Base-by-base conservation (phyloP, 2,888 invertebrate species). In the Ichneumoninae sp. region DNA sequence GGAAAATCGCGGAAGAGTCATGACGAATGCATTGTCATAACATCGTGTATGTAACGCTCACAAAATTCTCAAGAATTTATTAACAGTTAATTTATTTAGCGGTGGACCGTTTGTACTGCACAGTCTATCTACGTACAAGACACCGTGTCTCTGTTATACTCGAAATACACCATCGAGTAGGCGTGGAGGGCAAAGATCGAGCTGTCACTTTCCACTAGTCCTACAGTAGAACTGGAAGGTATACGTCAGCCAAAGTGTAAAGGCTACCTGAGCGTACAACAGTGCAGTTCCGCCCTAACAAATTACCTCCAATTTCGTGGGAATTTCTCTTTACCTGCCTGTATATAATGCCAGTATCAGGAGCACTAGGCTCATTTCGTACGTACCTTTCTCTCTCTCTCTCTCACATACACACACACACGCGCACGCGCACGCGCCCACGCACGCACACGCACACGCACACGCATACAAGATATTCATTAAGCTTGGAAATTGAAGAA, bases 251-350 rank as follows among this genome's bases (percentile, higher is more conserved):
- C 66, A 79, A 80, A 62, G 72, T 82, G 78, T 70, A 78, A 81
- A 83, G 82, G 81, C 88, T 89, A 89, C 89, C 88, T 44, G 30
- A 19, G 44, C 16, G 50, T 65, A 54, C 57, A 69, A 62, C 44
- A 54, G 77, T 22, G 26, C 30, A 62, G 62, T 54, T 50, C 44
- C 74, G 47, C 19, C 78, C 88, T 89, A 88, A 92, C 91, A 92
- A 93, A 93, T 92, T 91, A 92, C 92, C 89, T 88, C 90, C 91
- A 90, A 92, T 93, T 92, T 91, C 90, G 88, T 89, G 89, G 88
- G 89, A 91, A 75, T 52, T 30, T 65, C 62, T 75, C 19, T 50
- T 50, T 22, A 7, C 47, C 60, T 44, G 10, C 40, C 88, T 89
- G 87, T 86, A 88, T 89, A 89, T 90, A 91, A 92, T 91, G 90